Base-by-base conservation (phyloP, 2,888 invertebrate genomes). In the Cancer borealis region DNA sequence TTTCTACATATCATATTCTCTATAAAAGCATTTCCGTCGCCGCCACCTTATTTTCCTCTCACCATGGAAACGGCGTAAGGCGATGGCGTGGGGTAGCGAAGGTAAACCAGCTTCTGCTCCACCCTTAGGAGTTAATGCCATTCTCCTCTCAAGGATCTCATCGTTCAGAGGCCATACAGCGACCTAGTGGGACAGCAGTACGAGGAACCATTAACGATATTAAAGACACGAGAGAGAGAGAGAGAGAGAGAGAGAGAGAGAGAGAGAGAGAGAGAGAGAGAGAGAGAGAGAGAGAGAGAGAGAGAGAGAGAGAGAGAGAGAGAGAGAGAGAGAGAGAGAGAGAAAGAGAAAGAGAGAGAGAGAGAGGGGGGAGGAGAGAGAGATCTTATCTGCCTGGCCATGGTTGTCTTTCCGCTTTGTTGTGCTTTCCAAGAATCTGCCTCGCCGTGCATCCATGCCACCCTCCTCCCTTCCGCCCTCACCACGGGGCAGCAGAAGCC, bases 361-460 rank as follows among this genome's bases (percentile, higher is more conserved):
- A 12, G 54, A 54, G 54, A 8, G 54, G 49, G 4, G 49, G 4
- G 49, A 49, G 49, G 49, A 49, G 49, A 49, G 49, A 49, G 49
- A 49, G 49, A 49, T 79, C 30, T 30, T 79, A 79, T 79, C 79
- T 79, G 30, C 30, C 79, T 79, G 30, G 30, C 79, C 30, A 79
- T 10, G 79, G 79, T 30, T 79, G 30, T 79, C 79, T 79, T 30
- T 79, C 79, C 79, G 30, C 79, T 79, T 79, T 79, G 79, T 79
- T 79, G 26, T 79, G 30, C 79, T 79, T 79, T 79, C 79, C 79
- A 30, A 30, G 79, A 79, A 79, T 79, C 79, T 79, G 79, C 79
- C 79, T 30, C 30, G 5, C 30, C 79, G 5, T 79, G 30, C 79
- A 26, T 10, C 79, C n/a, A n/a, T n/a, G n/a, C n/a, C n/a, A n/a